Conservation (phyloP, 2,888 invertebrate species). For the Ochropleura leucogaster region DNA sequence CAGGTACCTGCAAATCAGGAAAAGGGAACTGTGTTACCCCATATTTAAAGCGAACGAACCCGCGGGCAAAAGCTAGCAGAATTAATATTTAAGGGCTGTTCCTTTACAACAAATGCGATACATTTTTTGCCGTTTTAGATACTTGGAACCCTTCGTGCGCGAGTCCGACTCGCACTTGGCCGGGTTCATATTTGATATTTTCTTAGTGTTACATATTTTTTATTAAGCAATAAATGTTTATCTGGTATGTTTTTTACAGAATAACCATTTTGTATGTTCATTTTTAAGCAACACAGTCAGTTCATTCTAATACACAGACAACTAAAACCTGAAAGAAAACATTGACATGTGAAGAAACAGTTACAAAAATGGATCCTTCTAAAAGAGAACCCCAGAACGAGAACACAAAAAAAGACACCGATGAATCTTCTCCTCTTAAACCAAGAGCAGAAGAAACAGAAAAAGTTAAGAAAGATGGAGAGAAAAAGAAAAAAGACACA, state of each 20-base stretch:
- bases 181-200: background rate
- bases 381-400: slow-evolving; percentile 49
- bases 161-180: no score
- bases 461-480: slow-evolving; percentile 59
- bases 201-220: slow-evolving; percentile 5
- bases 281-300: slow-evolving; percentile 61
- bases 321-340: slow-evolving; percentile 32
- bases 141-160: no score
- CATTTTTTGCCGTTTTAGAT: no score
- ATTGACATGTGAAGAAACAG: slow-evolving; percentile 17
- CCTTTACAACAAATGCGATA: no score
- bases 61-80: no score
- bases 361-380: slow-evolving; percentile 37
- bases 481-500: slow-evolving; percentile 66
- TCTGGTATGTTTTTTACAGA: slow-evolving; percentile 15
- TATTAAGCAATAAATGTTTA: slow-evolving; percentile 19
- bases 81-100: no score
- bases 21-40: no score
- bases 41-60: no score
- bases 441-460: slow-evolving; percentile 43
- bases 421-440: slow-evolving; percentile 78
- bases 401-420: slow-evolving; percentile 51
- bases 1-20: no score
- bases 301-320: slow-evolving; percentile 58
- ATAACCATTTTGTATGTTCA: slow-evolving; percentile 22